phyloP scores from a whole-genome alignment of 2,797 vertebrate genomes.

The Aulostomus chinensis region DNA sequence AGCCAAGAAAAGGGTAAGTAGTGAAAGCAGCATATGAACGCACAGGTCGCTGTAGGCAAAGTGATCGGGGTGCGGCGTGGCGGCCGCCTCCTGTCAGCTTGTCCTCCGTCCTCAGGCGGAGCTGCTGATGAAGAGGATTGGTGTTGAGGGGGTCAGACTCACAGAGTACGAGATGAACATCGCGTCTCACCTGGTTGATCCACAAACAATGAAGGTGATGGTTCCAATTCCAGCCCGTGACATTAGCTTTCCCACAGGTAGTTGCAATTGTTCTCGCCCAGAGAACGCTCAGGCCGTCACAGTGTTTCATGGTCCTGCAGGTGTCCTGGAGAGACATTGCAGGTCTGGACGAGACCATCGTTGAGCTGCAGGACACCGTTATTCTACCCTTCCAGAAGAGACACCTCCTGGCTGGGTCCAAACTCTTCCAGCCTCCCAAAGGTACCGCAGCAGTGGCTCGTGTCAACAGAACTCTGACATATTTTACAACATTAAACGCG shows the following conservation, averaged over 20 bases:
- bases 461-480: not conserved
- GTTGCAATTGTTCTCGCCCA: not conserved
- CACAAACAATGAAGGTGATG: constrained; percentile 79
- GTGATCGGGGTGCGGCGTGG: no score
- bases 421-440: constrained; percentile 96
- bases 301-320: constrained; percentile 45
- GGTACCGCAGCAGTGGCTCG: constrained; percentile 74
- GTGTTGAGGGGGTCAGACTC: constrained; percentile 80
- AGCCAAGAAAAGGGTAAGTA: constrained; percentile 82
- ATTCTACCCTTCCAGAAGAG: constrained; percentile 96
- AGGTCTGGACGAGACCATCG: constrained; percentile 93
- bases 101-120: constrained; percentile 72
- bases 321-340: constrained; percentile 87
- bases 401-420: constrained; percentile 91
- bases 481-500: not conserved
- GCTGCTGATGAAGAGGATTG: constrained; percentile 82
- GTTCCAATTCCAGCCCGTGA: not conserved
- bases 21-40: not conserved
- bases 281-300: not conserved
- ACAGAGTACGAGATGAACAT: constrained; percentile 86
- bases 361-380: constrained; percentile 94
- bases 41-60: no score
- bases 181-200: constrained; percentile 81
- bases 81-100: not conserved
- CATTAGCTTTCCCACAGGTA: no score